Conservation (phyloP, 2,888 invertebrate genomes). For the Pheosia tremula region DNA sequence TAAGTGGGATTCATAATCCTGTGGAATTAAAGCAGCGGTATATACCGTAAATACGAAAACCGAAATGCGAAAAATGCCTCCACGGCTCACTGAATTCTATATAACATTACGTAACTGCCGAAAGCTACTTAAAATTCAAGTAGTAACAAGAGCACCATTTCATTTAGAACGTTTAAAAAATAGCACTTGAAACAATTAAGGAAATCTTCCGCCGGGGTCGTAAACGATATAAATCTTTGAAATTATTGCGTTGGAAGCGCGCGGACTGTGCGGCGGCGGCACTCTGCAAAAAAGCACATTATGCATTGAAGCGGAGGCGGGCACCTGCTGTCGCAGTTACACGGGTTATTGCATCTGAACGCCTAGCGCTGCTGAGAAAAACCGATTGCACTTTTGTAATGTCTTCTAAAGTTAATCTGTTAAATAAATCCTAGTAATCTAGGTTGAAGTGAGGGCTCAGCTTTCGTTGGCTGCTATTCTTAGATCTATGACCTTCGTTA, state of each 20-base stretch:
- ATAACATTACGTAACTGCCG: not conserved
- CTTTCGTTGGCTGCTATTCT: too few relatives aligned
- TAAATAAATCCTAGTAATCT: not conserved
- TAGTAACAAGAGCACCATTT: slow-evolving; percentile 1
- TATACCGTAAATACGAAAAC: not conserved
- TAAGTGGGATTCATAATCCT: not conserved
- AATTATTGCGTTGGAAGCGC: slow-evolving; percentile 44
- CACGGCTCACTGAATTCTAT: not conserved
- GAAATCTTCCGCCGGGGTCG: slow-evolving; percentile 27
- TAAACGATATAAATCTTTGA: slow-evolving; percentile 40
- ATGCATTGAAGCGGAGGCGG: slow-evolving; percentile 59
- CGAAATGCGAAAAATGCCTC: not conserved
- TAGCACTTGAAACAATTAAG: slow-evolving; percentile 34
- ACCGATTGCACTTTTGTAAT: slow-evolving; percentile 1
- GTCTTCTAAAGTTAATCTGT: not conserved
- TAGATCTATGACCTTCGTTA: too few relatives aligned
- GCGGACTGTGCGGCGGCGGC: slow-evolving; percentile 41
- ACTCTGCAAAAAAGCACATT: slow-evolving; percentile 72
- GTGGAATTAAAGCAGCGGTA: not conserved
- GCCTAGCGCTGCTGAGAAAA: slow-evolving; percentile 33
- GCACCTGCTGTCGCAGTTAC: slow-evolving; percentile 73
- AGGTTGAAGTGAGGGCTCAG: not conserved
- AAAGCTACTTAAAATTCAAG: not conserved
- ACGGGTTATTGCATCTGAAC: slow-evolving; percentile 64
- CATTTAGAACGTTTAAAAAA: slow-evolving; percentile 13